A percentile compares a stretch with the other conserved stretches of the same genome.
Evolutionary conservation across 2,113 vertebrate genomes (phyloP).

Genomic region (Uropsilus gracilis): DNA sequence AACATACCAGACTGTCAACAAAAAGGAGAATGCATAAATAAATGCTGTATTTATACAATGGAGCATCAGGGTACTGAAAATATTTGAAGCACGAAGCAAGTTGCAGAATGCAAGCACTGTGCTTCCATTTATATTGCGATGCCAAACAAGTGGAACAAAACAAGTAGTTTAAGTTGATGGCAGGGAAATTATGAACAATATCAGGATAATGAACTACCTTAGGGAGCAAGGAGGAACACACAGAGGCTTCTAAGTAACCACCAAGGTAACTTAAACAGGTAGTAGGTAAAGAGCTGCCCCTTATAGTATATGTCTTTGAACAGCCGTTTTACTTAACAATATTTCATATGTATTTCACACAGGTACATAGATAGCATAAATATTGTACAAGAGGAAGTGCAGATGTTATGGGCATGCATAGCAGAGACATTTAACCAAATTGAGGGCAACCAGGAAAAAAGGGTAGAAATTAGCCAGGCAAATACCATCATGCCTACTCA

Average conservation of each 20-base stretch:
- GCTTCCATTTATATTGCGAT: neutral
- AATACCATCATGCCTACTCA: neutral
- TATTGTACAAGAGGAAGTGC: neutral
- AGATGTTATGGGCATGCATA: neutral
- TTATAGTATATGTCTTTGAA: neutral
- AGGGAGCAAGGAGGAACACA: neutral
- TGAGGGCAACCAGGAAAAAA: neutral
- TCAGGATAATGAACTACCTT: neutral
- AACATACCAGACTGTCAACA: neutral
- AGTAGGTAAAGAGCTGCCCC: neutral
- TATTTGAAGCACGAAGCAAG: slow-evolving; percentile 16
- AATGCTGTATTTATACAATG: neutral
- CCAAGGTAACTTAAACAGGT: neutral
- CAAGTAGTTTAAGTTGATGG: neutral
- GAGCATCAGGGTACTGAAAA: neutral
- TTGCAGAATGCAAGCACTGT: neutral
- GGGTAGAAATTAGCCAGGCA: neutral
- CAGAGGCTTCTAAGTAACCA: neutral
- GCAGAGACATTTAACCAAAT: neutral
- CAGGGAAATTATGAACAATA: neutral
- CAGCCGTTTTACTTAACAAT: too few species aligned
- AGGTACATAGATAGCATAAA: neutral
- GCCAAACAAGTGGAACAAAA: neutral
- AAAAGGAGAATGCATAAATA: neutral
- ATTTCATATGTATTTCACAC: too few species aligned